Evolutionary conservation across 2,797 vertebrate species (phyloP).

Genomic region (Spinibarbus caldwelli): DNA sequence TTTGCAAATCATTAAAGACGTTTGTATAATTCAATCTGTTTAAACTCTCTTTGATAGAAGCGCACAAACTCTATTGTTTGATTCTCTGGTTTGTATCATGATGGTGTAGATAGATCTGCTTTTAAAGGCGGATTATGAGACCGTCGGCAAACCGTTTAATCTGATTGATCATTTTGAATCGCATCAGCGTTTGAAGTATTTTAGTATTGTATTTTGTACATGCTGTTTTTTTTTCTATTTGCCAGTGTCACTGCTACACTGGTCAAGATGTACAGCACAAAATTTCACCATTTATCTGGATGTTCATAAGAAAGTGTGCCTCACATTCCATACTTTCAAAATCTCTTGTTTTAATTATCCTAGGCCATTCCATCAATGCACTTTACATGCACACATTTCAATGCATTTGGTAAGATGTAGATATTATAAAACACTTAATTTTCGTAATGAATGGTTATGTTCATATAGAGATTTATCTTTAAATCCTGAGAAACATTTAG

Average conservation of each 20-base stretch:
- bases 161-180: background rate
- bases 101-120: background rate
- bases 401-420: background rate
- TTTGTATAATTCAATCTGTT: constrained; percentile 2
- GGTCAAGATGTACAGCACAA: background rate
- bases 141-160: background rate
- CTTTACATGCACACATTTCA: background rate
- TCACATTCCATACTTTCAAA: background rate
- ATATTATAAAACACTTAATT: background rate
- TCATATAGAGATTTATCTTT: background rate
- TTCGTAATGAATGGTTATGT: background rate
- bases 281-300: background rate
- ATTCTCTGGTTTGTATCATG: constrained; percentile 3
- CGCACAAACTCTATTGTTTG: background rate
- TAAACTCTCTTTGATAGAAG: background rate
- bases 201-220: background rate
- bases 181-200: background rate
- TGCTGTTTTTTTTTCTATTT: background rate
- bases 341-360: background rate
- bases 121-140: background rate
- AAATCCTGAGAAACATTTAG: background rate
- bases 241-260: background rate
- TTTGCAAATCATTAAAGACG: constrained; percentile 4
- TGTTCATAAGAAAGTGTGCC: constrained; percentile 16
- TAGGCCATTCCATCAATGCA: background rate